Evolutionary conservation across 1,140 invertebrate genomes (phyloP).

Genomic region (Zaprionus camerounensis): DNA sequence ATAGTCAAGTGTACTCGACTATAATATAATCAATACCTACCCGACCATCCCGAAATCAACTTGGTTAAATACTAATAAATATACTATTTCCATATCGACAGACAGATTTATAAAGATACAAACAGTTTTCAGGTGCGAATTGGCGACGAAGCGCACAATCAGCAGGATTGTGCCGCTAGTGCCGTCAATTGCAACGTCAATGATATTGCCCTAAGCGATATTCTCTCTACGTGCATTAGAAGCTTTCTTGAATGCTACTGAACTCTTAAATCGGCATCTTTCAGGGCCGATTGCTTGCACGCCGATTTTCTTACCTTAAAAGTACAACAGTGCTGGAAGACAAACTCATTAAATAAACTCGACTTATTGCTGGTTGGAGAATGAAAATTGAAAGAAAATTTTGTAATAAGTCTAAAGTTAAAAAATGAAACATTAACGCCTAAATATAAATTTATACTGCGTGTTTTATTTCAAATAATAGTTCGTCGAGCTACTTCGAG

Average conservation of each 20-base stretch:
- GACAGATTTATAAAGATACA: slow-evolving; percentile 19
- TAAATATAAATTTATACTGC: background rate
- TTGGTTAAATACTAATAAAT: slow-evolving; percentile 66
- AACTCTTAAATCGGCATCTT: background rate
- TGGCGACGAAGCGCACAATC: slow-evolving; percentile 86
- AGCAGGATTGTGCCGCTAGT: slow-evolving; percentile 85
- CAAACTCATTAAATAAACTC: slow-evolving; percentile 78
- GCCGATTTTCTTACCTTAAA: slow-evolving; percentile 86
- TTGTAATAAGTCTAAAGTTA: background rate
- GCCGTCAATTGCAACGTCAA: slow-evolving; percentile 87
- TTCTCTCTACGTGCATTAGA: background rate
- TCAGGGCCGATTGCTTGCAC: slow-evolving; percentile 63
- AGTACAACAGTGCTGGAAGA: slow-evolving; percentile 47
- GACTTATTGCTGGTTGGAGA: slow-evolving; percentile 86
- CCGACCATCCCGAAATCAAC: slow-evolving; percentile 72
- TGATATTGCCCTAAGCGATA: slow-evolving; percentile 87
- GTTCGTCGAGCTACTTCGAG: slow-evolving; percentile 2
- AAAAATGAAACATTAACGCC: slow-evolving; percentile 6
- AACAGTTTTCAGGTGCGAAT: slow-evolving; percentile 86
- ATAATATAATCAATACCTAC: too few species aligned
- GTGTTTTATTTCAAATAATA: slow-evolving; percentile 17
- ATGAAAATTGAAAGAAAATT: slow-evolving; percentile 35
- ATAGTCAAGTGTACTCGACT: too few species aligned
- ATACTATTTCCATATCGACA: background rate
- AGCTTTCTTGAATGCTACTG: background rate